phyloP scores from a whole-genome alignment of 2,113 vertebrate genomes.

The Dasyprocta punctata region DNA sequence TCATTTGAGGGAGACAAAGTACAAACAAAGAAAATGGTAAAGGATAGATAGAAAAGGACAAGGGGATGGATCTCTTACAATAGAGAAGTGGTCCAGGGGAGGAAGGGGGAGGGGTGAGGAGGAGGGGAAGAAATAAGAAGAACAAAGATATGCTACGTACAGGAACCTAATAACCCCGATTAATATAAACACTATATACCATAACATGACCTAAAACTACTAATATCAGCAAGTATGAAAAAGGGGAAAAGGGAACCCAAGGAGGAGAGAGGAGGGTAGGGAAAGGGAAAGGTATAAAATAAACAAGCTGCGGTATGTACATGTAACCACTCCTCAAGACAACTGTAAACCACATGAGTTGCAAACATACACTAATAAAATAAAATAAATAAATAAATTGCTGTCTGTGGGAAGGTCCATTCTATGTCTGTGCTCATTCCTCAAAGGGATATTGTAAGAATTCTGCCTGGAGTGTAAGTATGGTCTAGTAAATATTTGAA shows the following conservation, averaged over 20 bases:
- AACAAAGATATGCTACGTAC: not conserved
- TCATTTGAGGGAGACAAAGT: not conserved
- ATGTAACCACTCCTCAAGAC: not conserved
- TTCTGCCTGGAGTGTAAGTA: constrained; percentile 25
- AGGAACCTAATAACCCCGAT: not conserved
- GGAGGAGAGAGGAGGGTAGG: not conserved
- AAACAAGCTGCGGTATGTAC: not conserved
- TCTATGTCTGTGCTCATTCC: constrained; percentile 27
- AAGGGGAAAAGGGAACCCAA: not conserved
- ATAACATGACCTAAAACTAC: not conserved
- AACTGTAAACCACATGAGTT: not conserved
- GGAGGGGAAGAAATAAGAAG: not conserved
- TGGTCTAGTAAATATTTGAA: constrained; percentile 50
- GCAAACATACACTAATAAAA: not conserved
- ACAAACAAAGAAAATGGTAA: not conserved
- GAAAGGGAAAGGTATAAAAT: too few species aligned
- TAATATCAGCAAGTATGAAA: not conserved
- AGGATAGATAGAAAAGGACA: not conserved
- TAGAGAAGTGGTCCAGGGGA: not conserved
- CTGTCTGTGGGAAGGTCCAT: not conserved
- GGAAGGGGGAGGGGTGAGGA: not conserved
- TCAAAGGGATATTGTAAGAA: not conserved
- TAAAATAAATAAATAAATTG: not conserved
- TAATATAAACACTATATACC: not conserved
- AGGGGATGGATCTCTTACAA: not conserved